Percentiles rank a stretch among this genome's conserved stretches.
Conservation (phyloP, 1,140 invertebrate species). For the Tetranychus urticae region DNA sequence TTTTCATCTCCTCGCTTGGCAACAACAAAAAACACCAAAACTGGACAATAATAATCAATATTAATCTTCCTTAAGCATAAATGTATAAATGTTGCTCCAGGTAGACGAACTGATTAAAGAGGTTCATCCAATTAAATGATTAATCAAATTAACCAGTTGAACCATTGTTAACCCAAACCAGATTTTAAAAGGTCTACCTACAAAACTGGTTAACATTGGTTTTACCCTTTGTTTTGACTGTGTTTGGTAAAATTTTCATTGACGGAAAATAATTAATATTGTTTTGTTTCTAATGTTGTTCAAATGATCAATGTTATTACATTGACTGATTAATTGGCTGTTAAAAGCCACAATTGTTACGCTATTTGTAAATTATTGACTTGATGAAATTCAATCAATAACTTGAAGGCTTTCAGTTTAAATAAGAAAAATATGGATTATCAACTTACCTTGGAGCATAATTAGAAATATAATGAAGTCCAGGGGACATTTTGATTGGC, state of each 20-base stretch:
- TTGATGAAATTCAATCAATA: background rate
- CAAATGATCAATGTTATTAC: background rate
- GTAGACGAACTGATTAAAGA: no score
- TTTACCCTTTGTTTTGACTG: background rate
- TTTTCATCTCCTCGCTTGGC: no score
- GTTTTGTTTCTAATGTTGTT: background rate
- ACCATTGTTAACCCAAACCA: background rate
- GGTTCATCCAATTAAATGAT: background rate
- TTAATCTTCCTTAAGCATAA: no score
- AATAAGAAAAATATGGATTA: background rate
- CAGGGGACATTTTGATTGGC: background rate
- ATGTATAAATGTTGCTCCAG: no score
- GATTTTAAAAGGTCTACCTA: background rate
- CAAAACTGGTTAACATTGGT: background rate
- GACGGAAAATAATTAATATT: background rate
- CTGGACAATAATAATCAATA: no score
- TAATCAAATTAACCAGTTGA: background rate
- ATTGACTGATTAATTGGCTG: background rate
- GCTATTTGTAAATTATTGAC: background rate
- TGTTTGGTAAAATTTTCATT: background rate
- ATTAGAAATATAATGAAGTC: slow-evolving; percentile 13
- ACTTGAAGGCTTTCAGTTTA: background rate
- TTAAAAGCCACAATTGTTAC: background rate
- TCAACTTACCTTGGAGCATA: slow-evolving; percentile 14
- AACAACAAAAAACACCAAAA: no score